Evolutionary conservation across 2,797 vertebrate species (phyloP).

Genomic region (Odontamblyopus rebecca): DNA sequence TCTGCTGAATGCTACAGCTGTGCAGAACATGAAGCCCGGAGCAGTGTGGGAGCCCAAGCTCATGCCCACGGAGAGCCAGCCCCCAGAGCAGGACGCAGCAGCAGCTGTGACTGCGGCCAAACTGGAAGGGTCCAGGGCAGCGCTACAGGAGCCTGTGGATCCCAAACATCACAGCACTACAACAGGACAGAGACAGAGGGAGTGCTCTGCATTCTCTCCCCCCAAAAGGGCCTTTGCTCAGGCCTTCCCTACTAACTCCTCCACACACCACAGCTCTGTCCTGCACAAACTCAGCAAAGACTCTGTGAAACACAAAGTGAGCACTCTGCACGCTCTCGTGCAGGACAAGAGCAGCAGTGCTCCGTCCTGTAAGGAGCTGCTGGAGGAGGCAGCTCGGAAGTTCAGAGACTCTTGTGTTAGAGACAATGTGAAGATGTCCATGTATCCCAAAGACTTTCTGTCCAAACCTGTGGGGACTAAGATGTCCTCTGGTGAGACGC

Average conservation of each 20-base stretch:
- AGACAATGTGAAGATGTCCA: slow-evolving; percentile 80
- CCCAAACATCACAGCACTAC: slow-evolving; percentile 50
- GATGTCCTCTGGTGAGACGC: slow-evolving; percentile 80
- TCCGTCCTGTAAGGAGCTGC: slow-evolving; percentile 84
- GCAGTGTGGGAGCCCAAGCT: slow-evolving; percentile 86
- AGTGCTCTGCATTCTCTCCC: slow-evolving; percentile 91
- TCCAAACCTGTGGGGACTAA: slow-evolving; percentile 84
- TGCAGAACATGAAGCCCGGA: slow-evolving; percentile 89
- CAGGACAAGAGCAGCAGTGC: slow-evolving; percentile 81
- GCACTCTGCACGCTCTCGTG: slow-evolving; percentile 86
- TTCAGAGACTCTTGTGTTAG: slow-evolving; percentile 81
- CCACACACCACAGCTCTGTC: slow-evolving; percentile 62
- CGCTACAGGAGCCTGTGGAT: slow-evolving; percentile 63
- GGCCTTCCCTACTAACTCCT: slow-evolving; percentile 67
- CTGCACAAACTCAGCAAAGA: slow-evolving; percentile 86
- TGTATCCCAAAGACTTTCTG: slow-evolving; percentile 82
- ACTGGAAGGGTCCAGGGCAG: slow-evolving; percentile 77
- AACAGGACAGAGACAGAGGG: slow-evolving; percentile 66
- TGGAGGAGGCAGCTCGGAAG: slow-evolving; percentile 88
- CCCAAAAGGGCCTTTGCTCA: slow-evolving; percentile 85
- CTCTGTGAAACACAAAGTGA: slow-evolving; percentile 82
- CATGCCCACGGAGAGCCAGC: slow-evolving; percentile 78
- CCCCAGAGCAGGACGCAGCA: slow-evolving; percentile 71
- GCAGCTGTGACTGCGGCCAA: slow-evolving; percentile 67
- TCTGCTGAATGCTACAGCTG: slow-evolving; percentile 87